Evolutionary conservation across 64 coral and sea anemone genomes (phyloP).

Genomic region (Dendrophyllia cribrosa): DNA sequence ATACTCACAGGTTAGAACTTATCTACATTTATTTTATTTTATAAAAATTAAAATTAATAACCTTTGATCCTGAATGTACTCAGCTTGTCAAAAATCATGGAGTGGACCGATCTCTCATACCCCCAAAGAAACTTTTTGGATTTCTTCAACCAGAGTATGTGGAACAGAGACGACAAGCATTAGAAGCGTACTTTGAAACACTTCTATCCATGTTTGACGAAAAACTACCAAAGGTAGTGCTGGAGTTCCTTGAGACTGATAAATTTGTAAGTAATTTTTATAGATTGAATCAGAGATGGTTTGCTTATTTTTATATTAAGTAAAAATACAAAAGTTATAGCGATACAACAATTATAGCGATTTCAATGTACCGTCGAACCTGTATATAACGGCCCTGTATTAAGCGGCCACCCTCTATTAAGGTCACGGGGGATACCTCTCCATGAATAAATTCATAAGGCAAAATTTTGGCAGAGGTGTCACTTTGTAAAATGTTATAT

Average conservation of each 20-base stretch:
- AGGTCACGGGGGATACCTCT: too few relatives aligned
- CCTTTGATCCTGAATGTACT: not conserved
- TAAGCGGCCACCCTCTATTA: too few relatives aligned
- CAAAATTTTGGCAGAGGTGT: too few relatives aligned
- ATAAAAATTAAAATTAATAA: not conserved
- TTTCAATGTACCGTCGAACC: too few relatives aligned
- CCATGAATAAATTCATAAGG: too few relatives aligned
- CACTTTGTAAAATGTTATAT: too few relatives aligned
- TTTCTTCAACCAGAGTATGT: constrained; percentile 91
- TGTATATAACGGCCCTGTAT: too few relatives aligned
- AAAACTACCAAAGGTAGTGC: constrained; percentile 63
- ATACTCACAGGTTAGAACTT: too few relatives aligned
- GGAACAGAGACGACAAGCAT: constrained; percentile 74
- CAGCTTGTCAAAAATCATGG: constrained; percentile 80
- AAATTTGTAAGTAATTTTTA: constrained; percentile 80
- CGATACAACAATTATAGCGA: too few relatives aligned
- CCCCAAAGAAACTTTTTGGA: constrained; percentile 91
- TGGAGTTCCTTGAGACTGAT: constrained; percentile 75
- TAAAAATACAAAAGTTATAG: too few relatives aligned
- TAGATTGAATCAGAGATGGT: not conserved
- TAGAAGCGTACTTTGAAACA: constrained; percentile 76
- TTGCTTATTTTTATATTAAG: too few relatives aligned
- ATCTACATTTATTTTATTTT: too few relatives aligned
- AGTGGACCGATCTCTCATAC: constrained; percentile 64
- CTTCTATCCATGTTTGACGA: constrained; percentile 79